Base-by-base conservation (phyloP, 2,888 invertebrate genomes). In the Macropis europaea region DNA sequence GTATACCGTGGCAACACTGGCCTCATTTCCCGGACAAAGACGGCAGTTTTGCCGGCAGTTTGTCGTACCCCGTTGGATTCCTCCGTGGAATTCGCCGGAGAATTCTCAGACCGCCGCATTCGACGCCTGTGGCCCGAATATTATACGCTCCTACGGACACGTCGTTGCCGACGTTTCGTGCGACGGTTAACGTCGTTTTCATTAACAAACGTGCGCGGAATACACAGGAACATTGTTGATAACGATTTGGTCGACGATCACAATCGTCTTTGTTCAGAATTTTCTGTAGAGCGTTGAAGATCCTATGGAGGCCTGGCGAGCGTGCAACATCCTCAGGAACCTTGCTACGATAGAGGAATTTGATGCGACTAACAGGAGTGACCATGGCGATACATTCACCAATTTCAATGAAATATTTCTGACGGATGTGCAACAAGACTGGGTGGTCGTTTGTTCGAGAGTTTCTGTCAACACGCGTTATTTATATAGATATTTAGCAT, bases 11-110 rank as follows among this genome's bases (percentile, higher is more conserved):
- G 59, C 76, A 71, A 67, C 73, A 73, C 64, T 77, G 84, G 59
- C 79, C 79, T 82, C 82, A 79, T 85, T 85, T 85, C 73, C 77
- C 77, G 77, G 67, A 82, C 80, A 85, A 82, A 83, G 83, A 83
- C 69, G 72, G 52, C 61, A 77, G 73, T 80, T 81, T 76, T 66
- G 50, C 70, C 62, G 73, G 53, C 68, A 69, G 69, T 78, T 79
- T 52, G 53, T 80, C 61, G 59, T 59, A 32, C 40, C 45, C 38
- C 57, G 15, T 42, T 60, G 42, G 62, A 54, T 57, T 73, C 69
- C 32, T 30, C 34, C 52, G 53, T 47, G 50, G 56, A 75, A 72
- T 61, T 48, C 69, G 22, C 42, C 34, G 22, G 48, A 47, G 54
- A 48, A 66, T 68, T 73, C 56, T 28, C 30, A 56, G 53, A 69